These are phyloP conservation scores for Brachionus rotundiformis DNA, from an alignment of 1,140 invertebrate genomes.

Conservation along the genomic window DNA sequence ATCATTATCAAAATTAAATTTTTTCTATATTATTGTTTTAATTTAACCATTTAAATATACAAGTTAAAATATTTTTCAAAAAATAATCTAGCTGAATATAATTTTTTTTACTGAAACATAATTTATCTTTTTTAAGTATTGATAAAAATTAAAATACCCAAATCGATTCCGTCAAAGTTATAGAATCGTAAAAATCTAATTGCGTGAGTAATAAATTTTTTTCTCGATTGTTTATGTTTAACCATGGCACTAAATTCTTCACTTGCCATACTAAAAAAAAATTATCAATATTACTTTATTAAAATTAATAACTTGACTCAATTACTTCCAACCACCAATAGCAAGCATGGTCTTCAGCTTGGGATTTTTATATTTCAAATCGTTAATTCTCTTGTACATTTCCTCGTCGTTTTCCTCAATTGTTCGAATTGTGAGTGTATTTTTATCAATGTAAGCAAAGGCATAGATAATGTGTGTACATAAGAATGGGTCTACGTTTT, in stretches of 20 bases:
- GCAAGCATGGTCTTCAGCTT: conserved; percentile 85
- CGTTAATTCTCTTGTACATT: conserved; percentile 72
- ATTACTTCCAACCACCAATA: conserved; percentile 94
- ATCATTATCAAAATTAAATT: background rate
- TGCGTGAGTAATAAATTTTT: conserved; percentile 61
- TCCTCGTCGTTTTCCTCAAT: conserved; percentile 78
- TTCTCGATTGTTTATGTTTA: conserved; percentile 53
- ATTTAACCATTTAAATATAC: too few species aligned
- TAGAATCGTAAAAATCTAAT: conserved; percentile 67
- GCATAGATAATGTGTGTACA: conserved; percentile 91
- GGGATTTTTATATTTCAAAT: conserved; percentile 88
- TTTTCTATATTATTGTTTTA: background rate
- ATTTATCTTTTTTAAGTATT: conserved; percentile 58
- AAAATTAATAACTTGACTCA: conserved; percentile 56
- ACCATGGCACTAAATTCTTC: conserved; percentile 66
- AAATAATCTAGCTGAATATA: too few species aligned
- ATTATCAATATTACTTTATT: background rate
- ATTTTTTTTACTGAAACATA: too few species aligned
- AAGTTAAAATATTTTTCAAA: too few species aligned
- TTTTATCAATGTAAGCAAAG: conserved; percentile 72
- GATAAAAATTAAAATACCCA: conserved; percentile 51
- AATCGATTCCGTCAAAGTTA: conserved; percentile 85
- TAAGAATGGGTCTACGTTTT: conserved; percentile 78
- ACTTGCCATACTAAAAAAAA: conserved; percentile 70
- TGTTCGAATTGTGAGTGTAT: conserved; percentile 78